Base-by-base conservation (phyloP, 2,888 invertebrate genomes). In the Iselma pallidipennis region DNA sequence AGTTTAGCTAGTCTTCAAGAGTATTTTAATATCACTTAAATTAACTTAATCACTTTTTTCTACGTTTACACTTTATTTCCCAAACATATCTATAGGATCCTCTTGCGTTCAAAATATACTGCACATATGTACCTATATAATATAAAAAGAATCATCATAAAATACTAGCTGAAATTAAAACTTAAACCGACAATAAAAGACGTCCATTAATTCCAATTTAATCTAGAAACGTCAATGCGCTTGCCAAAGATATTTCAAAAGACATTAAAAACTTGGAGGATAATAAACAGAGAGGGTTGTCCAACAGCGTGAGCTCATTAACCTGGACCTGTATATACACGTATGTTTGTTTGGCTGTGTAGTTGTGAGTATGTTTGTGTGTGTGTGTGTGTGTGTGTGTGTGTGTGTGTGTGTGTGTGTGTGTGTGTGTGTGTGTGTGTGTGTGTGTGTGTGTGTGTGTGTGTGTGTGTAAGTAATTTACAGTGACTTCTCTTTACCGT, bases 271-370 rank as follows among this genome's bases (percentile, higher is more conserved):
- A 68, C 45, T 70, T 73, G 71, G 69, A 58, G 67, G 71, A 66
- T 68, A 73, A 76, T 76, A 75, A 76, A 76, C 75, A 74, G 74
- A 75, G 45, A 74, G 74, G 75, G 74, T 75, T 76, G 76, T 73
- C 71, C 69, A 45, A 69, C 74, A 67, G 71, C 71, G 73, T 69
- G 74, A 73, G 76, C 76, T 76, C 76, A 76, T 77, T 76, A 76
- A 76, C 75, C 74, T 68, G 70, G 70, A 66, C 68, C 66, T 52
- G 62, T 45, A 66, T 12, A 4, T 16, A 14, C n/a, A n/a, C 16
- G 16, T 45, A 45, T 19, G 21, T 21, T 21, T 45, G 45, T 45
- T 45, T 45, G 9, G 19, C n/a, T n/a, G n/a, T n/a, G n/a, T n/a
- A n/a, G n/a, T n/a, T n/a, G n/a, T n/a, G n/a, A n/a, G n/a, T n/a